Conservation (phyloP, 1,140 invertebrate species). For the Hyposmocoma kahamanoa region DNA sequence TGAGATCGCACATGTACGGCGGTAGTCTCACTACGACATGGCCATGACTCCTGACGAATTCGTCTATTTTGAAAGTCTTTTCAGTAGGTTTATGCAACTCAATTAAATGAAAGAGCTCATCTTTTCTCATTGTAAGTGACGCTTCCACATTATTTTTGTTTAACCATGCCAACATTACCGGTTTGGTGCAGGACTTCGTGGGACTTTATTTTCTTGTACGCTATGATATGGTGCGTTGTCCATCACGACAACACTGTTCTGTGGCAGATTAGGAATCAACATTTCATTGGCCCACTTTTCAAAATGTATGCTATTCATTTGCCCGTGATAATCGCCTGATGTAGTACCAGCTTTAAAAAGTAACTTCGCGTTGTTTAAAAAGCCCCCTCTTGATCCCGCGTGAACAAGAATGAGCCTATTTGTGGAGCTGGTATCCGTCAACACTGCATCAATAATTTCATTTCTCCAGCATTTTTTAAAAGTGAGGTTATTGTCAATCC, state of each 20-base stretch:
- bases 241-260: conserved; percentile 21
- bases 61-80: too few relatives aligned
- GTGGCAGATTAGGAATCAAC: conserved; percentile 18
- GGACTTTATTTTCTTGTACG: neutral
- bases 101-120: too few relatives aligned
- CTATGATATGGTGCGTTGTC: conserved; percentile 5
- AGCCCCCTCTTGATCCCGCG: conserved; percentile 3
- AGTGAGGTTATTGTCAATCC: neutral
- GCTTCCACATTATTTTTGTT: too few relatives aligned
- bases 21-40: too few relatives aligned
- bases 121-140: too few relatives aligned
- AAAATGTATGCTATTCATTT: conserved; percentile 4
- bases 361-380: conserved; percentile 1
- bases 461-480: conserved; percentile 7
- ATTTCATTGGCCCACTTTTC: conserved; percentile 11
- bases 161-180: too few relatives aligned
- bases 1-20: too few relatives aligned
- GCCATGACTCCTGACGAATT: too few relatives aligned
- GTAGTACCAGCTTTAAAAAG: neutral
- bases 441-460: neutral
- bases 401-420: conserved; percentile 1
- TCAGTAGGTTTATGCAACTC: too few relatives aligned
- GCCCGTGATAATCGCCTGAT: neutral
- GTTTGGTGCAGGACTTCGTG: too few relatives aligned
- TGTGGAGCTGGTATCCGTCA: neutral